A percentile compares a stretch with the other conserved stretches of the same genome.
These are phyloP conservation scores for Caenorhabditis elegans DNA, from an alignment of 1,140 invertebrate species.

Conservation along the genomic window WBcel235 BX284602.5:13002501-13003000, in stretches of 20 bases:
- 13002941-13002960: background rate
- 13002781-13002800: background rate
- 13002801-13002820: too few relatives aligned
- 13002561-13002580: too few relatives aligned
- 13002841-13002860: too few relatives aligned
- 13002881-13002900: background rate
- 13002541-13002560: background rate
- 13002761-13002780: background rate
- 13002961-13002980: background rate
- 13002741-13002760: slow-evolving; percentile 15
- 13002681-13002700: background rate
- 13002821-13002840: too few relatives aligned
- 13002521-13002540: background rate
- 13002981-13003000: background rate
- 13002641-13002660: background rate
- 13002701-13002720: background rate
- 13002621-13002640: slow-evolving; percentile 22
- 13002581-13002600: background rate
- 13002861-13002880: too few relatives aligned
- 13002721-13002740: background rate
- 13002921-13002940: background rate
- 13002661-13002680: background rate
- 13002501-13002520: slow-evolving; percentile 8
- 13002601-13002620: background rate
- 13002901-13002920: too few relatives aligned